Evolutionary conservation across 2,113 vertebrate genomes (phyloP), one percentile per base, ranked within the genome.

Genomic region (Cariama cristata): DNA sequence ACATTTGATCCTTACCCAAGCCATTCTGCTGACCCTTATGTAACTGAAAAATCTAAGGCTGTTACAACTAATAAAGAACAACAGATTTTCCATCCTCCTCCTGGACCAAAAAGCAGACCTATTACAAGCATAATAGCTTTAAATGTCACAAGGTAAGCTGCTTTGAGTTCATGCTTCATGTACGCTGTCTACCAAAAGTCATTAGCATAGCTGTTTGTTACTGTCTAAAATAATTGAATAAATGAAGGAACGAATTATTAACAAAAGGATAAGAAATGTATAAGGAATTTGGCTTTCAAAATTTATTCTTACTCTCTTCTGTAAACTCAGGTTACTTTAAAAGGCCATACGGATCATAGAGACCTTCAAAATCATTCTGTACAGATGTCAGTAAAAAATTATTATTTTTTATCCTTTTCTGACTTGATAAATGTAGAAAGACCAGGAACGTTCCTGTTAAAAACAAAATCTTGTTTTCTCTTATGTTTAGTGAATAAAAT

Each of bases 101-200:
- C 97, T 73, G 99, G 98, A 60, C 97, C 98, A 32, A 99, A 99
- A 97, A 99, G 98, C 95, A 98, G 98, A 72, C 98, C 98, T 63
- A 27, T 98, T 66, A 97, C 90, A 95, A 99, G 98, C 76, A 98
- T 99, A 93, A 95, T 99, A 86, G 81, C 92, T 32, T 73, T 97
- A 91, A 99, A 99, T 93, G 97, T 99, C 73, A 97, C 92, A 97
- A 99, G 98, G 98, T 99, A 98, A 95, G 97, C 47, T 59, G 19
- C 56, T 73, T 24, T 67, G 27, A 40, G 10, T 71, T 93, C 20
- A 28, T 71, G 35, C 90, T 95, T 92, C 85, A 24, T 71, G 14
- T 53, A 35, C 62, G 45, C 52, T 60, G 19, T 72, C 63, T 73
- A 16, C 27, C 47, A 26, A 23, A 79, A 52, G 23, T 52, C 55